Base-by-base conservation (phyloP, 2,888 invertebrate species). In the Deilephila porcellus region DNA sequence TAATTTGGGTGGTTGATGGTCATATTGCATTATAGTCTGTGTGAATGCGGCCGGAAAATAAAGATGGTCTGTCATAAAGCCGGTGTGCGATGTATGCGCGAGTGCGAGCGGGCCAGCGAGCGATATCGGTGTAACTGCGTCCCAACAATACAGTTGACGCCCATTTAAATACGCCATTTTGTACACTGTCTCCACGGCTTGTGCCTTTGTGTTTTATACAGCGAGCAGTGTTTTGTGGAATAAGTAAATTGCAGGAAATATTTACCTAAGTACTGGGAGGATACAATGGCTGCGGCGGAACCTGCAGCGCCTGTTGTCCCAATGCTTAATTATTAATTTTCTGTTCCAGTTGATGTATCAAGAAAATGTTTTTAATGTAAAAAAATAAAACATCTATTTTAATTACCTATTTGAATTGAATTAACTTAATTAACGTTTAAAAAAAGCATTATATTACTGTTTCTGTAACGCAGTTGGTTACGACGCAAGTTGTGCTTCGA, bases 161-260 rank as follows among this genome's bases (percentile, higher is more conserved):
- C 94, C 94, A 93, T 94, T 94, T 94, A 94, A 94, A 93, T 93
- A 92, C 94, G 94, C 94, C 94, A 94, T 94, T 93, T 94, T 94
- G 94, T 94, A 90, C 90, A 92, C 90, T 90, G 91, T 93, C 93
- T 93, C 91, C 90, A 88, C 89, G 85, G 83, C 86, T 85, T 83
- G 83, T 83, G 88, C 90, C 89, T 86, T 92, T 91, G 89, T 89
- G 84, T 92, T 90, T 90, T 87, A 86, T 88, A 88, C 89, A 90
- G 89, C 89, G 92, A 92, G 92, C 91, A 88, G 86, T 92, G 91
- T 92, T 93, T 90, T 91, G 87, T 85, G 88, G 88, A 89, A 89
- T 91, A 91, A 92, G 86, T 87, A 90, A 93, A 92, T 93, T 92
- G 90, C 90, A 90, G 90, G 91, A 91, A 93, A 92, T 92, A 91